Evolutionary conservation across 2,888 invertebrate species (phyloP), one percentile per base, ranked within the genome.

Genomic region (Dasysyrphus albostriatus): DNA sequence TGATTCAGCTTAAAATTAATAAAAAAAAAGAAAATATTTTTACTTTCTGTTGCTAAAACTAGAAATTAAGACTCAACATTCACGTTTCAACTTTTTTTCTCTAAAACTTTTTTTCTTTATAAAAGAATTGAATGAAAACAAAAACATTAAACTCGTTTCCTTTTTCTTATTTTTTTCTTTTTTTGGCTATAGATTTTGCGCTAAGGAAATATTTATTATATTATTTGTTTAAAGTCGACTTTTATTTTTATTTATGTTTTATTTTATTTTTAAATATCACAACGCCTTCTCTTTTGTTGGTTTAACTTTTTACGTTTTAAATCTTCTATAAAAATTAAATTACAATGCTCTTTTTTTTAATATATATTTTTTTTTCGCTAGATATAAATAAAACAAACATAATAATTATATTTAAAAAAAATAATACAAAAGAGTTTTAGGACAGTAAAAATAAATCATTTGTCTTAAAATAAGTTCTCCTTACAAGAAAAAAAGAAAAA

Each of bases 241-340:
- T 89, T 89, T 79, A 89, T 82, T 89, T 85, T 89, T 79, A 89
- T 82, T 89, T 84, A 88, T 47, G 89, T 89, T 89, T 90, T 90
- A 89, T 91, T 91, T 76, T 85, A 89, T 90, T 88, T 91, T 91
- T 91, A 92, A 92, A 92, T 92, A 92, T 92, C 92, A 92, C 92
- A 92, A 92, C 92, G 91, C 92, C 91, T 90, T 89, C 89, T 89
- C 89, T 89, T 89, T 83, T 88, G 81, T 84, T 88, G 80, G 81
- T 78, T 80, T 81, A 89, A 88, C 83, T 89, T 88, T 83, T 78
- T 83, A 77, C 24, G 39, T 42, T 61, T 81, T 80, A 75, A 84
- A 80, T 84, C 70, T 84, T 84, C 84, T 81, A 85, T 24, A 76
- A 80, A 88, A 89, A 80, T 88, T 88, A 80, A 84, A 80, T 84